phyloP scores from a whole-genome alignment of 2,888 invertebrate genomes.

The Sphaeridia pumilis region DNA sequence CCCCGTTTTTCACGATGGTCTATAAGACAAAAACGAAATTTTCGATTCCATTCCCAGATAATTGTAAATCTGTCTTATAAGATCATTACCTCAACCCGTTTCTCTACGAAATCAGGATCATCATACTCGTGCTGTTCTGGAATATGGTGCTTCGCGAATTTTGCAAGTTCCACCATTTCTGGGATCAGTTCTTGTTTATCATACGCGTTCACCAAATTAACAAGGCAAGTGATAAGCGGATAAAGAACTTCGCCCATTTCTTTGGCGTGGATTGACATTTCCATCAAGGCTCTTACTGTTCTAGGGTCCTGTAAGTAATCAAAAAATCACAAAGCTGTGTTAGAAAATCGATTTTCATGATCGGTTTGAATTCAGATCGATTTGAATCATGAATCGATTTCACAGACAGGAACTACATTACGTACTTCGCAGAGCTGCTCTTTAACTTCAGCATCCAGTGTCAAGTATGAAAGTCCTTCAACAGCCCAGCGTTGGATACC shows the following conservation, averaged over 20 bases:
- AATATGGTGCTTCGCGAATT: conserved; percentile 98
- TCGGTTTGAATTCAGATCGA: too few species aligned
- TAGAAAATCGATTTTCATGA: too few species aligned
- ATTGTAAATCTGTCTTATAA: too few species aligned
- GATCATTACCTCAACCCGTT: conserved; percentile 51
- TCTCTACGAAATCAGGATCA: conserved; percentile 72
- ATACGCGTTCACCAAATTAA: conserved; percentile 93
- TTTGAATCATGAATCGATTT: too few species aligned
- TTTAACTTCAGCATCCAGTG: conserved; percentile 96
- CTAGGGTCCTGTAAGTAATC: conserved; percentile 28
- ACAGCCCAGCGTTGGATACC: conserved; percentile 92
- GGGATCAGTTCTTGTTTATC: conserved; percentile 93
- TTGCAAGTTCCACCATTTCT: conserved; percentile 93
- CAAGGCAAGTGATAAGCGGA: conserved; percentile 46
- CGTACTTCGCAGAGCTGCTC: conserved; percentile 85
- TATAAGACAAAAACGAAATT: too few species aligned
- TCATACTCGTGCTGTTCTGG: conserved; percentile 92
- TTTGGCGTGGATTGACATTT: conserved; percentile 29
- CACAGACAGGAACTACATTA: too few species aligned
- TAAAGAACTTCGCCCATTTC: conserved; percentile 51
- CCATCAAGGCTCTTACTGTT: conserved; percentile 28
- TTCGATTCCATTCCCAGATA: too few species aligned
- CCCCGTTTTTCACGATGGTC: conserved; percentile 68
- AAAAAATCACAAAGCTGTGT: too few species aligned
- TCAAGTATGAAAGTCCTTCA: conserved; percentile 90